Evolutionary conservation across 2,113 vertebrate species (phyloP).

Genomic region (Trochalopteron elliotii): DNA sequence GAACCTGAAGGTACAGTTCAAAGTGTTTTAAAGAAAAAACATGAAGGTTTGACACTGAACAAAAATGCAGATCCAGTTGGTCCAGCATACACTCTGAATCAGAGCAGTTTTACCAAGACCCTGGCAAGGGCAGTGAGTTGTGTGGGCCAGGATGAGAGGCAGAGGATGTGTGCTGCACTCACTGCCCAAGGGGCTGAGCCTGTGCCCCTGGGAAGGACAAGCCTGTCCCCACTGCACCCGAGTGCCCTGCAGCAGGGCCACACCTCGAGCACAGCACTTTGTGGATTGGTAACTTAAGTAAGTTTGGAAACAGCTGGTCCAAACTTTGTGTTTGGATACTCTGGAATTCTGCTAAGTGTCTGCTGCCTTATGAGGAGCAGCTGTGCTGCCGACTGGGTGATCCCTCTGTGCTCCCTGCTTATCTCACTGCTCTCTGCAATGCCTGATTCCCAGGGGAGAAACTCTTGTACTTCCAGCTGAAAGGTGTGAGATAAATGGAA

Average conservation of each 20-base stretch:
- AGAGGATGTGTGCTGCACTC: neutral
- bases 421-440: neutral
- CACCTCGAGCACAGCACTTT: neutral
- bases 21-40: neutral
- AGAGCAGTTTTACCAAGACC: neutral
- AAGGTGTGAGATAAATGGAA: neutral
- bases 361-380: neutral
- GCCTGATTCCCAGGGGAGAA: neutral
- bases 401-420: neutral
- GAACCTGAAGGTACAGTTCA: neutral
- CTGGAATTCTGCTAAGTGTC: slow-evolving; percentile 8
- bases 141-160: neutral
- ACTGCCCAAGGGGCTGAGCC: neutral
- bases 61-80: neutral
- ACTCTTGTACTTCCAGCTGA: neutral
- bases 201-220: neutral
- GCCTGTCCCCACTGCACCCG: neutral
- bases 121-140: neutral
- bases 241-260: neutral
- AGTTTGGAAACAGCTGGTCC: neutral
- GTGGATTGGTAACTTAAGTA: neutral
- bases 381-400: neutral
- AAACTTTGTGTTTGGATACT: neutral
- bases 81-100: neutral
- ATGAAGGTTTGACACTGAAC: neutral